These are phyloP conservation scores for Papilio xuthus DNA, from an alignment of 1,140 invertebrate genomes.

Conservation along the genomic window DNA sequence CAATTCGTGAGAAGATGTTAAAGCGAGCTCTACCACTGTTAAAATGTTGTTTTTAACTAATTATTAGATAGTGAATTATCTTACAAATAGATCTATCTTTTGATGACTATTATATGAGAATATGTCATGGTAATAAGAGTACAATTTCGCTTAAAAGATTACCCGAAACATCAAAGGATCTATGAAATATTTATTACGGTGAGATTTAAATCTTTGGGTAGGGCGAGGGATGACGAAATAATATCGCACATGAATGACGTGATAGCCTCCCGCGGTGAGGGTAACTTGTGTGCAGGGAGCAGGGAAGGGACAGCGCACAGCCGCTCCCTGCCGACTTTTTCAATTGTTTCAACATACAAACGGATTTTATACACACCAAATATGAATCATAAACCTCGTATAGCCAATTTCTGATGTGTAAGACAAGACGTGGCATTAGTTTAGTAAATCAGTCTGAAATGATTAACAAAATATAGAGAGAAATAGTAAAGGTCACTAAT, in stretches of 20 bases:
- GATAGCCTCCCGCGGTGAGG: conserved; percentile 52
- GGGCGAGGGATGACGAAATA: conserved; percentile 56
- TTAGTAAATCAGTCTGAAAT: background rate
- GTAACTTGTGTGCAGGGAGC: conserved; percentile 55
- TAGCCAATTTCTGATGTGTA: background rate
- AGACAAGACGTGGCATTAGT: background rate
- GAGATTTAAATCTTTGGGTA: conserved; percentile 54
- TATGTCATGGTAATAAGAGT: background rate
- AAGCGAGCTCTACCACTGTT: too few species aligned
- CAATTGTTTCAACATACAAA: conserved; percentile 30
- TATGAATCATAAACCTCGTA: background rate
- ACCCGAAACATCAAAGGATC: conserved; percentile 32
- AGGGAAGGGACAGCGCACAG: conserved; percentile 28
- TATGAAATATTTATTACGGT: conserved; percentile 56
- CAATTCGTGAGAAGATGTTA: too few species aligned
- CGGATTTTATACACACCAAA: conserved; percentile 11
- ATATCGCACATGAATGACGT: conserved; percentile 57
- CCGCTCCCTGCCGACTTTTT: conserved; percentile 32
- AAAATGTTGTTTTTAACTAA: too few species aligned
- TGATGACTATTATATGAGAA: background rate
- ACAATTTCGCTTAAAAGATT: conserved; percentile 10
- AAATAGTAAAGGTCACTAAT: background rate
- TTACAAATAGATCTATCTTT: too few species aligned
- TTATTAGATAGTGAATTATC: too few species aligned
- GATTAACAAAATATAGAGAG: background rate